Percentiles rank a stretch among this genome's conserved stretches.
These are phyloP conservation scores for Melanargia galathea DNA, from an alignment of 2,888 invertebrate species.

Conservation along the genomic window DNA sequence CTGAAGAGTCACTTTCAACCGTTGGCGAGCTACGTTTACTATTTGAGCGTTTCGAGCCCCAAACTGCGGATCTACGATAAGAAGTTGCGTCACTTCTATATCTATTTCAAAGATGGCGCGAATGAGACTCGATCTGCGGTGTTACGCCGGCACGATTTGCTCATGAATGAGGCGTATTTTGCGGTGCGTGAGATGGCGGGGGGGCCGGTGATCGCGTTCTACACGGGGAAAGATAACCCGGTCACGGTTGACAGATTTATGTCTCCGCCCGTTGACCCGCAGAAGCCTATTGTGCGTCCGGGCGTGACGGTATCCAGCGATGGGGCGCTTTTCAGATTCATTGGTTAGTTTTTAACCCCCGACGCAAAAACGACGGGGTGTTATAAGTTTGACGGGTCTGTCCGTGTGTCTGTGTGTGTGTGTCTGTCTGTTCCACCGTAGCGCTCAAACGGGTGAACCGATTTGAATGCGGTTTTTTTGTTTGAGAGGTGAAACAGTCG, in stretches of 20 bases:
- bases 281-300: constrained; percentile 30
- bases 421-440: no score
- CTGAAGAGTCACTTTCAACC: constrained; percentile 50
- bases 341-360: constrained; percentile 49
- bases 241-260: constrained; percentile 43
- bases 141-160: constrained; percentile 57
- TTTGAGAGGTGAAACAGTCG: no score
- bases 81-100: constrained; percentile 54
- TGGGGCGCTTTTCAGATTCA: constrained; percentile 55
- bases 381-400: no score
- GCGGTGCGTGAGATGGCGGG: constrained; percentile 44
- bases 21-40: constrained; percentile 46
- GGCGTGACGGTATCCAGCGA: constrained; percentile 51
- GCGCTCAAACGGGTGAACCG: no score
- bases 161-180: constrained; percentile 55
- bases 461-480: no score
- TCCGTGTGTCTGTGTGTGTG: no score
- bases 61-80: constrained; percentile 48
- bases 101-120: constrained; percentile 54
- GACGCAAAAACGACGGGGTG: no score
- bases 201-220: constrained; percentile 58
- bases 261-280: constrained; percentile 38
- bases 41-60: constrained; percentile 42
- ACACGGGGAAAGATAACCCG: constrained; percentile 64
- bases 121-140: constrained; percentile 48